phyloP scores from a whole-genome alignment of 2,797 vertebrate species.

The Sebastes goodei region DNA sequence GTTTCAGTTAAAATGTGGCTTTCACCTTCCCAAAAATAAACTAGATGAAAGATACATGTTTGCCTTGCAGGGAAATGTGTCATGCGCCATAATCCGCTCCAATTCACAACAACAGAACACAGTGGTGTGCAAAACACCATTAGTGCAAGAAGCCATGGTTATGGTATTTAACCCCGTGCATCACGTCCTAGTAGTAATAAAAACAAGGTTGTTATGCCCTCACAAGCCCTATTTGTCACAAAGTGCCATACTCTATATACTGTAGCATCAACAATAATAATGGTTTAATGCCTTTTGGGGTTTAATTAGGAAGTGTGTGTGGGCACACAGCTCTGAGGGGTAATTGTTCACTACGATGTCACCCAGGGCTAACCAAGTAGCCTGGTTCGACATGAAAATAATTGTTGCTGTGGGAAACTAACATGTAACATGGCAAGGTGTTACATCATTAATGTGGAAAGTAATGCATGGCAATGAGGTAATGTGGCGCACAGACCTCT shows the following conservation, averaged over 20 bases:
- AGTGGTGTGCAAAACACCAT: background rate
- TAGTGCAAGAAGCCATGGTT: background rate
- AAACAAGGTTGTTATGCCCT: background rate
- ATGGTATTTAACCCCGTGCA: background rate
- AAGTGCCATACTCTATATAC: background rate
- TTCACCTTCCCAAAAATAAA: background rate
- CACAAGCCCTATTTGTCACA: background rate
- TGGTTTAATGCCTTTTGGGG: conserved; percentile 10
- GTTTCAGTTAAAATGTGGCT: background rate
- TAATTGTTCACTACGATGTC: conserved; percentile 37
- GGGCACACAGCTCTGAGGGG: background rate
- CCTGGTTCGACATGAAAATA: conserved; percentile 38
- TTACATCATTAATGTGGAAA: conserved; percentile 13
- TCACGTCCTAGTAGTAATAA: background rate
- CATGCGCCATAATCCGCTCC: background rate
- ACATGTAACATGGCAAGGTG: conserved; percentile 19
- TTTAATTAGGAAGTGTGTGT: conserved; percentile 1
- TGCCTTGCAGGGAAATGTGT: background rate
- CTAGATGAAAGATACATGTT: background rate
- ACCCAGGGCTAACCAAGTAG: conserved; percentile 10
- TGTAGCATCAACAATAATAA: background rate
- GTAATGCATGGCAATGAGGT: conserved; percentile 45
- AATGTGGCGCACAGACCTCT: background rate
- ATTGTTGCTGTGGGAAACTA: conserved; percentile 40
- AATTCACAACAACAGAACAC: background rate